A percentile compares a stretch with the other conserved stretches of the same genome.
phyloP scores from a whole-genome alignment of 2,113 vertebrate genomes.

The Morone saxatilis region DNA sequence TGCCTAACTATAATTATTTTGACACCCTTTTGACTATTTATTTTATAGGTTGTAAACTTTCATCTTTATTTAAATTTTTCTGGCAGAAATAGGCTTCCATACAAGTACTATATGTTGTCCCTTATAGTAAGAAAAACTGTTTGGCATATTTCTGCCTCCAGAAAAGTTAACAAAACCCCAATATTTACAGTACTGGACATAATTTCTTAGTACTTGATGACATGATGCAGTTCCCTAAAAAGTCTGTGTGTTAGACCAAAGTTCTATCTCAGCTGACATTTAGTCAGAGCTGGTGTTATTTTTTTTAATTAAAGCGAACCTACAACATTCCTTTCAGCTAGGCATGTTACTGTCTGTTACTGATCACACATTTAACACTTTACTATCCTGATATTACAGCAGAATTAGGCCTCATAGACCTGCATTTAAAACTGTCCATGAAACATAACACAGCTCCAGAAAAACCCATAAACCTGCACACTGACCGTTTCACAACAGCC shows the following conservation, averaged over 20 bases:
- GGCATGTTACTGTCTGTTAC: background rate
- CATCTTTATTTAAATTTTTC: too few species aligned
- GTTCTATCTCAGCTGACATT: background rate
- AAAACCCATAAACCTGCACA: slow-evolving; percentile 22
- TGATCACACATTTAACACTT: background rate
- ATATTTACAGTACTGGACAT: background rate
- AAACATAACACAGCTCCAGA: slow-evolving; percentile 27
- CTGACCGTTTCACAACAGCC: slow-evolving; percentile 34
- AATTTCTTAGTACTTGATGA: background rate
- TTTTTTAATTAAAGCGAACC: slow-evolving; percentile 11
- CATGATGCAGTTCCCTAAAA: background rate
- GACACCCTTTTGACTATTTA: too few species aligned
- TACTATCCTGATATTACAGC: slow-evolving; percentile 9
- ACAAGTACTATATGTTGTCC: too few species aligned
- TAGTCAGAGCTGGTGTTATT: background rate
- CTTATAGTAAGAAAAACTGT: too few species aligned
- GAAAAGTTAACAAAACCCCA: background rate
- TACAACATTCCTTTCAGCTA: background rate
- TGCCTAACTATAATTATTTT: too few species aligned
- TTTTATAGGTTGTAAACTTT: too few species aligned
- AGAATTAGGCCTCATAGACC: background rate
- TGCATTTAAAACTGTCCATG: slow-evolving; percentile 18
- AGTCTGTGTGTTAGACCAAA: background rate
- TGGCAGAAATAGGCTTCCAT: too few species aligned
- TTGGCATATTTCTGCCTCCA: background rate